These are phyloP conservation scores for Menidia beryllina DNA, from an alignment of 2,113 vertebrate species.

Conservation along the genomic window DNA sequence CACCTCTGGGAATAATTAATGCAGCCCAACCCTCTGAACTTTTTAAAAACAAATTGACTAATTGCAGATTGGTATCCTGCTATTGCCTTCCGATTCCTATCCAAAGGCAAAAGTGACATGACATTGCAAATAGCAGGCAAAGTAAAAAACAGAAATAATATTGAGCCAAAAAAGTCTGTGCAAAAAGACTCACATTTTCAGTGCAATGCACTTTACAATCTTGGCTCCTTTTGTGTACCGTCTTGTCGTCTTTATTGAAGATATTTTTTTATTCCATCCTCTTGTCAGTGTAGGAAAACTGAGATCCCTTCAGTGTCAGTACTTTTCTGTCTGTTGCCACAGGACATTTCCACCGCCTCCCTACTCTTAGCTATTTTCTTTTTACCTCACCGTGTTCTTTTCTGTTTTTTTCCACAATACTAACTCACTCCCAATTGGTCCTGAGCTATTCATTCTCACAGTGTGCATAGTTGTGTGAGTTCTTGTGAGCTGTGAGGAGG, in stretches of 20 bases:
- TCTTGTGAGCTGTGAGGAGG: conserved; percentile 46
- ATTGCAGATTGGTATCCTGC: conserved; percentile 23
- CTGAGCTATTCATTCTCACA: conserved; percentile 47
- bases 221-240: conserved; percentile 13
- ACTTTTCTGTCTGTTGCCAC: conserved; percentile 60
- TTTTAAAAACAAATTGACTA: conserved; percentile 66
- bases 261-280: conserved; percentile 25
- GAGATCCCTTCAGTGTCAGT: conserved; percentile 33
- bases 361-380: conserved; percentile 13
- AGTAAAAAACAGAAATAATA: conserved; percentile 16
- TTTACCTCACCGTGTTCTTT: conserved; percentile 38
- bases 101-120: conserved; percentile 33
- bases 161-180: neutral
- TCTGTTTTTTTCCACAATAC: conserved; percentile 42
- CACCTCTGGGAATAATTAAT: conserved; percentile 64
- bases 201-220: conserved; percentile 40
- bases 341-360: conserved; percentile 40
- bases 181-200: neutral
- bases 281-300: conserved; percentile 29
- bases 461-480: conserved; percentile 43
- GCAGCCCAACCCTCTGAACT: conserved; percentile 44
- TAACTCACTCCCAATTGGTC: conserved; percentile 22
- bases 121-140: conserved; percentile 5
- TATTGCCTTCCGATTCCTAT: conserved; percentile 21
- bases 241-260: conserved; percentile 56